Conservation (phyloP, 2,888 invertebrate species). For the Metacarcinus magister region DNA sequence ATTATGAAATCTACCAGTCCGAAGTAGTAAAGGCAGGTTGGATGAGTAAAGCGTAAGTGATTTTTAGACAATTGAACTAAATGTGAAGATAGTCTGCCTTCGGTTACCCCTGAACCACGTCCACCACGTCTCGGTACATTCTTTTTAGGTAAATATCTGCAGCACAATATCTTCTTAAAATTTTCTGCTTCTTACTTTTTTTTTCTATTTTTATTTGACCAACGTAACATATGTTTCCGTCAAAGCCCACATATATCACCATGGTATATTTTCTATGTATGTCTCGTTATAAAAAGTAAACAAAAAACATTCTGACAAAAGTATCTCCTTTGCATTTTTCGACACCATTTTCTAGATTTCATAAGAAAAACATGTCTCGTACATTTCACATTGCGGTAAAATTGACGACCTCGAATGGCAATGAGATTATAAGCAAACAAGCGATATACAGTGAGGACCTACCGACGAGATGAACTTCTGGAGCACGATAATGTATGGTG, state of each 20-base stretch:
- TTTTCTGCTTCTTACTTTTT: too few relatives aligned
- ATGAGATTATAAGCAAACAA: background rate
- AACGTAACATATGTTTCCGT: too few relatives aligned
- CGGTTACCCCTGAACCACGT: background rate
- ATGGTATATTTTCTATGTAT: too few relatives aligned
- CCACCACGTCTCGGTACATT: background rate
- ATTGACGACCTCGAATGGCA: background rate
- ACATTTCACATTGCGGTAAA: background rate
- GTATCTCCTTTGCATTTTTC: background rate
- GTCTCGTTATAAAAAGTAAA: too few relatives aligned
- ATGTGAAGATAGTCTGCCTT: background rate
- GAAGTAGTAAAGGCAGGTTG: background rate
- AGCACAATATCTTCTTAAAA: background rate
- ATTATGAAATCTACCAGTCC: background rate
- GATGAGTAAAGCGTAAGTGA: background rate
- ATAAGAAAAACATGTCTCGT: background rate
- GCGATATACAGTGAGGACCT: background rate
- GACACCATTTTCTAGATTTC: background rate
- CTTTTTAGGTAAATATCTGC: background rate
- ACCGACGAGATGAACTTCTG: background rate
- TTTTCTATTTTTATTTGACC: too few relatives aligned
- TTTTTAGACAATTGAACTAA: background rate
- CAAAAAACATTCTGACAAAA: too few relatives aligned
- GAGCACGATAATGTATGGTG: background rate
- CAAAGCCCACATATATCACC: too few relatives aligned